Base-by-base conservation (phyloP, 2,888 invertebrate species). In the Lathronympha strigana region DNA sequence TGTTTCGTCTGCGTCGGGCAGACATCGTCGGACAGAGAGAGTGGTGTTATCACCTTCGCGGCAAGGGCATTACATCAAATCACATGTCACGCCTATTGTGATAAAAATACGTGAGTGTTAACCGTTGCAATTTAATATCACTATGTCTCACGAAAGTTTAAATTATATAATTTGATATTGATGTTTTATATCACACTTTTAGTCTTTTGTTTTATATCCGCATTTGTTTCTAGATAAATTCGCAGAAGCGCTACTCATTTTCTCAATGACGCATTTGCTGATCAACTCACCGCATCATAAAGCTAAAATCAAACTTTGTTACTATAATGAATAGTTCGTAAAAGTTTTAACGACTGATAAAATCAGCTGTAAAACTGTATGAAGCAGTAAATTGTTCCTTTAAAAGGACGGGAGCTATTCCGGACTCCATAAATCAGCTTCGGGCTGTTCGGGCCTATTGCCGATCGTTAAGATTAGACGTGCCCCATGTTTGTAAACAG, bases 321-420 rank as follows among this genome's bases (percentile, higher is more conserved):
- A 47, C 75, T 70, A 74, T 84, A 84, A 88, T 87, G 85, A 88
- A 83, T 81, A 82, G 81, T 82, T 81, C 75, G 83, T 88, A 86
- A 87, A 90, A 89, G 71, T 90, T 66, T n/a, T 90, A 85, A 90
- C 84, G 87, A 87, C 76, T 83, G 87, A 90, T 90, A 89, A 89
- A 90, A 90, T 89, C 89, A 87, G 89, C 88, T 88, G 88, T 90
- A 90, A 90, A 90, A 88, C 83, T 83, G 80, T 84, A 86, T 86
- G 83, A 80, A 83, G 83, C 78, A 83, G 86, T 89, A 90, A 89
- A 90, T 86, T 82, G 47, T 36, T 58, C 74, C 80, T 77, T 77
- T 87, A 84, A 82, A 86, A 83, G 86, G 88, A 88, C 88, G 82
- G 87, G 82, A 86, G 88, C 88, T 81, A 85, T 88, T 87, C 79